Evolutionary conservation across 1,140 invertebrate genomes (phyloP).

Genomic region (Halesus radiatus): DNA sequence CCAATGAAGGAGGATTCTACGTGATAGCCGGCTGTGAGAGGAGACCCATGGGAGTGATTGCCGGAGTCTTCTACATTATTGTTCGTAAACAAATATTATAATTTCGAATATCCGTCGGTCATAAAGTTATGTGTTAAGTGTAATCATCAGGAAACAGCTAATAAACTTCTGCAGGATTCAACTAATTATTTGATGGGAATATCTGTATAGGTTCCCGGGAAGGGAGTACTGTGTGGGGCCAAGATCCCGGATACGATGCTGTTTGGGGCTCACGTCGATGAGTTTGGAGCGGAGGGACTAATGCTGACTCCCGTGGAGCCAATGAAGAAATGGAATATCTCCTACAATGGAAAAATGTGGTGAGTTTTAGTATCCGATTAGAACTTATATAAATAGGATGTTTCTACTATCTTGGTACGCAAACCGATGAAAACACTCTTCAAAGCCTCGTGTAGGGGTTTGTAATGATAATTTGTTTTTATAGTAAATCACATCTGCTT

Average conservation of each 20-base stretch:
- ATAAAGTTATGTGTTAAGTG: too few relatives aligned
- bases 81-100: slow-evolving; percentile 60
- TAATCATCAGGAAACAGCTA: too few relatives aligned
- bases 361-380: slow-evolving; percentile 60
- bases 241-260: slow-evolving; percentile 78
- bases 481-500: too few relatives aligned
- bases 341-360: slow-evolving; percentile 77
- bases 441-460: too few relatives aligned
- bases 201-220: slow-evolving; percentile 71
- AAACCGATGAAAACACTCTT: too few relatives aligned
- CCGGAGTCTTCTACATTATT: slow-evolving; percentile 71
- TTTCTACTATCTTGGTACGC: too few relatives aligned
- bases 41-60: slow-evolving; percentile 70
- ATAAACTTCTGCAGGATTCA: not conserved
- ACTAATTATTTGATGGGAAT: not conserved
- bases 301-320: slow-evolving; percentile 73
- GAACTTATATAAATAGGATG: too few relatives aligned
- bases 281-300: slow-evolving; percentile 78
- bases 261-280: slow-evolving; percentile 69
- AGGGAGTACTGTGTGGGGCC: slow-evolving; percentile 76
- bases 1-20: slow-evolving; percentile 69
- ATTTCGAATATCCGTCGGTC: too few relatives aligned
- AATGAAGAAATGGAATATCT: slow-evolving; percentile 77
- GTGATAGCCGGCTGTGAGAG: slow-evolving; percentile 71
- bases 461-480: too few relatives aligned